Conservation (phyloP, 2,113 vertebrate genomes). For the Macaca mulatta region DNA sequence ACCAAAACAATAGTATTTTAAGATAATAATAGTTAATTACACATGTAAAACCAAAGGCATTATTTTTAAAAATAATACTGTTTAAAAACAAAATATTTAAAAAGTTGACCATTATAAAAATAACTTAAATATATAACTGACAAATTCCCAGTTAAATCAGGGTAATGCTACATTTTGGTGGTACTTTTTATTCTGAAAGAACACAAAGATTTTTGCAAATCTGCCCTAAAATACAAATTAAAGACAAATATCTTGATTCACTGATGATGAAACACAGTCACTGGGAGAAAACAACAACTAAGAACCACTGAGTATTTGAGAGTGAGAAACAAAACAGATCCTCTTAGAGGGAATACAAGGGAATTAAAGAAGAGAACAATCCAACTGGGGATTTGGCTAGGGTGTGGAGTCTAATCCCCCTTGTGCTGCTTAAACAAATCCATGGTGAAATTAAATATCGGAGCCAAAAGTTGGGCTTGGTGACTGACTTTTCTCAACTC, state of each 20-base stretch:
- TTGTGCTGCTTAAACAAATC: neutral
- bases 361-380: neutral
- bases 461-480: constrained; percentile 51
- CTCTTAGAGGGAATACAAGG: neutral
- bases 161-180: neutral
- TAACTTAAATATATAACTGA: neutral
- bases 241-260: neutral
- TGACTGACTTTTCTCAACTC: constrained; percentile 36
- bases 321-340: neutral
- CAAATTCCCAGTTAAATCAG: neutral
- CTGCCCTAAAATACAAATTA: neutral
- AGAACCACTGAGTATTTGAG: neutral
- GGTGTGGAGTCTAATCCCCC: neutral
- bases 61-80: neutral
- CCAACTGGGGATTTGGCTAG: neutral
- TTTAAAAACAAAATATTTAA: constrained; percentile 17
- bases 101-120: neutral
- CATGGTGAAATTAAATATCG: constrained; percentile 23
- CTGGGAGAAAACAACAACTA: neutral
- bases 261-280: constrained; percentile 15
- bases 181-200: constrained; percentile 36
- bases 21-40: neutral
- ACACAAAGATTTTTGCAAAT: constrained; percentile 23
- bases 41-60: neutral
- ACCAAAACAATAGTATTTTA: neutral